phyloP scores from a whole-genome alignment of 2,113 vertebrate species.

The Colinus virginianus region DNA sequence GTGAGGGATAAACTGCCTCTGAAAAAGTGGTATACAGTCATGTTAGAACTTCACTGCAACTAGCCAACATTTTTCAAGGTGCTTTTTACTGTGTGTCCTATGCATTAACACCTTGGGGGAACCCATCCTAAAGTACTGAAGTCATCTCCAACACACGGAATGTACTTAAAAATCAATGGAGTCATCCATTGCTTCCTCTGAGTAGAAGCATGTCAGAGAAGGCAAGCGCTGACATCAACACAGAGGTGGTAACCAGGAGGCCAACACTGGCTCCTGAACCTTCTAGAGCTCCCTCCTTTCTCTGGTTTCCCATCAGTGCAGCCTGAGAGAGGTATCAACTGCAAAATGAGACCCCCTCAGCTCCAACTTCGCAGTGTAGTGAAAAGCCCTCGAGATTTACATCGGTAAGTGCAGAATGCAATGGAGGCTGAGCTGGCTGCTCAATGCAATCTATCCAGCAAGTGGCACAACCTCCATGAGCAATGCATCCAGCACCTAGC shows the following conservation, averaged over 20 bases:
- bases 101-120: background rate
- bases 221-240: background rate
- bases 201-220: background rate
- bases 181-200: background rate
- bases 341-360: background rate
- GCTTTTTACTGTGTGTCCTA: background rate
- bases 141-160: background rate
- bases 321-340: background rate
- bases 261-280: background rate
- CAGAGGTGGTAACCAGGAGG: background rate
- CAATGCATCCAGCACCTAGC: background rate
- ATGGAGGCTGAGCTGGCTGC: background rate
- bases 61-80: background rate
- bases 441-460: background rate
- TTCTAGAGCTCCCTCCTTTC: background rate
- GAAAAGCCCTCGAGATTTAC: background rate
- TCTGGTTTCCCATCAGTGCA: background rate
- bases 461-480: background rate
- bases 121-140: background rate
- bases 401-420: background rate
- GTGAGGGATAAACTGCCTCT: background rate
- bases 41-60: background rate
- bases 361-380: background rate
- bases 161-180: background rate
- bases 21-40: background rate